Base-by-base conservation (phyloP, 2,888 invertebrate genomes). In the Ennomos fuscantarius region DNA sequence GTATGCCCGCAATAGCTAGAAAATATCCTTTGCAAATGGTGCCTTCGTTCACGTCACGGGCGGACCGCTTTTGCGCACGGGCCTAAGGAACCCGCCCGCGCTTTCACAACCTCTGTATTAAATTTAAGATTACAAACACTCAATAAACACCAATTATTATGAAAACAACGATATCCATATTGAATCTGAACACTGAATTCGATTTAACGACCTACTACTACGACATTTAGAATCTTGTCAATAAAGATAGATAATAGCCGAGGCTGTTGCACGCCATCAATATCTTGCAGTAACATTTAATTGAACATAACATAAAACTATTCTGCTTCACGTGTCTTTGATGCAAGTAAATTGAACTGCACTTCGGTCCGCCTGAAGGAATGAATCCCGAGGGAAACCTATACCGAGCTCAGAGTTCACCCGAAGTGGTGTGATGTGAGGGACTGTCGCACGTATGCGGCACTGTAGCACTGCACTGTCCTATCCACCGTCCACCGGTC, bases 91-190 rank as follows among this genome's bases (percentile, higher is more conserved):
- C 24, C 11, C 33, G 39, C 10, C 45, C 36, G 55, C 56, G 48
- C 42, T 51, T 35, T 74, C 74, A 73, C 73, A 72, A 72, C 76
- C 70, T 24, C 70, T 72, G 64, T 69, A 72, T 64, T 73, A 70
- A 34, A 52, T 45, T 60, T 44, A 54, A 50, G 45, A 61, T 62
- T 55, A 50, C 24, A 24, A 24, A 24, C 46, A 50, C 31, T 61
- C 60, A 72, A 51, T 35, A 49, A 63, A 65, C 67, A 69, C 63
- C 63, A 48, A 69, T 63, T 24, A 68, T 49, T 66, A 58, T 58
- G 48, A 63, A 65, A 67, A 60, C 60, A 66, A 66, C 62, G 61
- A 63, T 53, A 51, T 55, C 24, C 48, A 62, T 50, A 53, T 59
- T 49, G 9, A 43, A 62, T 63, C 50, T 60, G 58, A 60, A 65